These are phyloP conservation scores for Chymomyza fuscimana DNA, from an alignment of 2,888 invertebrate genomes.

Conservation along the genomic window DNA sequence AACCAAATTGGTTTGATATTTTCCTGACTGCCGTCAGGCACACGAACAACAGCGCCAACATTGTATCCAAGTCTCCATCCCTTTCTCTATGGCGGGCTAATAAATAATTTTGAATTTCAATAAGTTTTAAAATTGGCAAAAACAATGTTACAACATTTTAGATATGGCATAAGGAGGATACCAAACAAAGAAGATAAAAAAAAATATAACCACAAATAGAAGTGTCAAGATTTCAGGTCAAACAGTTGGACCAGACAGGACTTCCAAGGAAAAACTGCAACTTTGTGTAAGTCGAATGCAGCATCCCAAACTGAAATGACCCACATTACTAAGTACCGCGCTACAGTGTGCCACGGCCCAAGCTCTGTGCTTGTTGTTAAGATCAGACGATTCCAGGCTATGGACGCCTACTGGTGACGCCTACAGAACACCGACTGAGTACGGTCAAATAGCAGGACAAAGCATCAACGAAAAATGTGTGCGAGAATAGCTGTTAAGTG, in stretches of 20 bases:
- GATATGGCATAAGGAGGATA: too few relatives aligned
- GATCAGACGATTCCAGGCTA: constrained; percentile 55
- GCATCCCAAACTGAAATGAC: too few relatives aligned
- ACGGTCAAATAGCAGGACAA: too few relatives aligned
- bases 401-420: constrained; percentile 58
- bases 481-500: constrained; percentile 68
- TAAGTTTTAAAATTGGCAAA: constrained; percentile 31
- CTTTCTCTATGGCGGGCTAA: constrained; percentile 35
- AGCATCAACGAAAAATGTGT: constrained; percentile 55
- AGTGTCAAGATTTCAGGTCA: too few relatives aligned
- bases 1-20: constrained; percentile 50
- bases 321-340: too few relatives aligned
- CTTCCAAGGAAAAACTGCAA: too few relatives aligned
- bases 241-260: too few relatives aligned
- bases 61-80: not conserved
- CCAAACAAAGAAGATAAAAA: too few relatives aligned
- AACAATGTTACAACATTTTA: too few relatives aligned
- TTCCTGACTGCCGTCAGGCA: constrained; percentile 10
- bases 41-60: not conserved
- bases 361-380: constrained; percentile 8
- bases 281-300: too few relatives aligned
- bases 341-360: too few relatives aligned
- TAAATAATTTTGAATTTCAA: constrained; percentile 67
- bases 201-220: too few relatives aligned
- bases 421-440: constrained; percentile 44